These are phyloP conservation scores for Odontamblyopus lacepedii DNA, from an alignment of 2,797 vertebrate genomes.

Conservation along the genomic window DNA sequence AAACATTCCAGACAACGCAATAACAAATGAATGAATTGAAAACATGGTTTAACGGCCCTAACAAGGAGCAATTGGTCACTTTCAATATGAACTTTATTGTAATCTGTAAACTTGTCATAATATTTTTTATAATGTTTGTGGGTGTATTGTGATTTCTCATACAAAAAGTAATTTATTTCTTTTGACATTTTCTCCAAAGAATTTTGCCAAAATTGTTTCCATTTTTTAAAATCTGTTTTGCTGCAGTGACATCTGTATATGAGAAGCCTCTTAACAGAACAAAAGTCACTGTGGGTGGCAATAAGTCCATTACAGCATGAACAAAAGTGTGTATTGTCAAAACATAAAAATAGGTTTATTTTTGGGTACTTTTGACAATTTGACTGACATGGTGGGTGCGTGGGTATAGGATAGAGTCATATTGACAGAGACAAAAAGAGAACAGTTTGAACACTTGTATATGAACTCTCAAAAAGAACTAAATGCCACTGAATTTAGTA, in stretches of 20 bases:
- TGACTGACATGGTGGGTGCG: slow-evolving; percentile 8
- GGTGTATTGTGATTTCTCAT: background rate
- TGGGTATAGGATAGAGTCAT: background rate
- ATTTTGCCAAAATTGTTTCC: background rate
- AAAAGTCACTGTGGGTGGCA: background rate
- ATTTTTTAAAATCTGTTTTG: background rate
- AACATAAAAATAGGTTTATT: background rate
- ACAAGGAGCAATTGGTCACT: background rate
- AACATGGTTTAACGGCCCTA: background rate
- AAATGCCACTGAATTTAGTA: too few species aligned
- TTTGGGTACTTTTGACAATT: slow-evolving; percentile 1
- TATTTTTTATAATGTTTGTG: background rate
- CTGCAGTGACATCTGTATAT: background rate
- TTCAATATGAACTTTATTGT: background rate
- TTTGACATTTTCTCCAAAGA: background rate
- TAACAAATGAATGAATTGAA: too few species aligned
- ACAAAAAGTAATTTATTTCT: slow-evolving; percentile 2
- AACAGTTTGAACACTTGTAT: background rate
- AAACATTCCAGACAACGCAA: too few species aligned
- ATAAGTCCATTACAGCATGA: background rate
- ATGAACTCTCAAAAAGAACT: too few species aligned
- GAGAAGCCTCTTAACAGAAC: background rate
- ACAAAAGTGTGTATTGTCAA: slow-evolving; percentile 1
- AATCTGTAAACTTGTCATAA: background rate
- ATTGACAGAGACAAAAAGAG: background rate